Conservation (phyloP, 2,113 vertebrate genomes). For the Caloenas nicobarica region DNA sequence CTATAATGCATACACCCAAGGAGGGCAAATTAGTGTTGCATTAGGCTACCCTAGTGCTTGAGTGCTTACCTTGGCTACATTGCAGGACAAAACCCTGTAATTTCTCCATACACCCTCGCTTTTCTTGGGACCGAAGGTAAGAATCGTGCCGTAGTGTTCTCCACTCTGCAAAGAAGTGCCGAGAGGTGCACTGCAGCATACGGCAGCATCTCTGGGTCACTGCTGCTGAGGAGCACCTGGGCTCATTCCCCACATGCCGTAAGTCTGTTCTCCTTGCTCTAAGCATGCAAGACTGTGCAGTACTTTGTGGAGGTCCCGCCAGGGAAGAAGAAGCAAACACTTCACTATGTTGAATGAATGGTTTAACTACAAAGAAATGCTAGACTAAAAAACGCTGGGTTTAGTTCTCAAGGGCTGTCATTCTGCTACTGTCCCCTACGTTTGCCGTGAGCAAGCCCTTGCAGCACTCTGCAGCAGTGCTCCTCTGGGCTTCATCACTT, state of each 20-base stretch:
- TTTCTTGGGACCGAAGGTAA: not conserved
- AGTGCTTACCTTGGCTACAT: not conserved
- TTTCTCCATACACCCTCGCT: not conserved
- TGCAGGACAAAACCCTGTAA: not conserved
- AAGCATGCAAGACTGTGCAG: rapidly evolving
- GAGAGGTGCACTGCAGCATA: not conserved
- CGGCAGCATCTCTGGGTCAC: not conserved
- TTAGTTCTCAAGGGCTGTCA: not conserved
- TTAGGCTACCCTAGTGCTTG: not conserved
- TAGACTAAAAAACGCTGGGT: not conserved
- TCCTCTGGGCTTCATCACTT: not conserved
- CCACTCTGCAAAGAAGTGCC: rapidly evolving
- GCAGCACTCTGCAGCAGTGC: not conserved
- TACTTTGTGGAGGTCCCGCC: not conserved
- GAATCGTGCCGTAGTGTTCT: rapidly evolving
- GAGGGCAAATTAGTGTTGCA: not conserved
- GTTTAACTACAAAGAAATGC: not conserved
- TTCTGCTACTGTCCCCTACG: not conserved
- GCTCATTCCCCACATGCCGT: rapidly evolving
- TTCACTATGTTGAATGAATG: not conserved
- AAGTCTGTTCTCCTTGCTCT: not conserved
- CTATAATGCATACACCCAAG: not conserved
- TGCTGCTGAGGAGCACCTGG: not conserved
- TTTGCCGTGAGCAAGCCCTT: not conserved
- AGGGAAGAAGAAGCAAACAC: not conserved